These are phyloP conservation scores for Tiliacea aurago DNA, from an alignment of 2,888 invertebrate genomes.

Conservation along the genomic window DNA sequence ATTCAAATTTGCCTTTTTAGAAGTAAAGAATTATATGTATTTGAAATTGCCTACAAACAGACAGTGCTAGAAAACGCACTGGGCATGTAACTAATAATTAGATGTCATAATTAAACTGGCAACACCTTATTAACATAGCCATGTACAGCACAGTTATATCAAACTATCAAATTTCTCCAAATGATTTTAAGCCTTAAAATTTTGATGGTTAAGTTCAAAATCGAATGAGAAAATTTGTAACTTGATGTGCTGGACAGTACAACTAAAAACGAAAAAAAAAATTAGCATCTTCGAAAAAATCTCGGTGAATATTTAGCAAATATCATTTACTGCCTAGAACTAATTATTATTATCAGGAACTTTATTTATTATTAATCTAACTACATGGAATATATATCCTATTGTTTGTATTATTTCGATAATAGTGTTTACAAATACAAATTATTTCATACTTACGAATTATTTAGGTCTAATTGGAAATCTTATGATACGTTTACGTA, in stretches of 20 bases:
- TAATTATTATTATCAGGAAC: neutral
- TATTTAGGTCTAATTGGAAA: neutral
- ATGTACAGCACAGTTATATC: too few relatives aligned
- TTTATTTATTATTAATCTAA: neutral
- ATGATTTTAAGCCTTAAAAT: too few relatives aligned
- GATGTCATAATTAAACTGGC: conserved; percentile 31
- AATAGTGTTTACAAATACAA: neutral
- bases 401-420: neutral
- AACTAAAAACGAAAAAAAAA: neutral
- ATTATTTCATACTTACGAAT: neutral
- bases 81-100: conserved; percentile 19
- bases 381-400: neutral
- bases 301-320: neutral
- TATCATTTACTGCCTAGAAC: neutral
- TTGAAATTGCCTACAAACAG: conserved; percentile 20
- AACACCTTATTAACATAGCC: conserved; percentile 34
- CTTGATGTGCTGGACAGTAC: neutral
- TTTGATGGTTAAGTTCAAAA: too few relatives aligned
- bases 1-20: conserved; percentile 53
- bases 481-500: neutral
- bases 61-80: conserved; percentile 20
- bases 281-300: neutral
- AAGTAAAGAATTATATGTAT: conserved; percentile 25
- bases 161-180: too few relatives aligned
- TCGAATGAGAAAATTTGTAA: too few relatives aligned